Conservation (phyloP, 1,140 invertebrate species). For the Mercenaria mercenaria region DNA sequence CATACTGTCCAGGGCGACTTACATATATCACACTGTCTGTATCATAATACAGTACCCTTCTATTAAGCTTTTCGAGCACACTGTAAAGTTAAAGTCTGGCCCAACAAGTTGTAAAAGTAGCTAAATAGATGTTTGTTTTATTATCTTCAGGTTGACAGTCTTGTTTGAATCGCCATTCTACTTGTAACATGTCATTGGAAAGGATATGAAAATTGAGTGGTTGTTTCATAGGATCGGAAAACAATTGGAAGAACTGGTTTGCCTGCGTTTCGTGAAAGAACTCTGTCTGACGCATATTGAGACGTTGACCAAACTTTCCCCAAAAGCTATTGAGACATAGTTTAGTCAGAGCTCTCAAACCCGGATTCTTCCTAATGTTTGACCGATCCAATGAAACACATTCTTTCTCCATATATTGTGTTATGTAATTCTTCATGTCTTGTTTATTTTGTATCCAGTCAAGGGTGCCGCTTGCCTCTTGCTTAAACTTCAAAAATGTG, state of each 20-base stretch:
- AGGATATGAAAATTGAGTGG: not conserved
- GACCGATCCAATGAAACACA: not conserved
- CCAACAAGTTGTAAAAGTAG: constrained; percentile 84
- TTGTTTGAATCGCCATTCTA: constrained; percentile 36
- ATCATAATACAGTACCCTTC: constrained; percentile 83
- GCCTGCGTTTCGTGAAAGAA: not conserved
- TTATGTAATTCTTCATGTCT: not conserved
- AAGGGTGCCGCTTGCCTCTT: constrained; percentile 40
- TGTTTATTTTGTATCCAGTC: constrained; percentile 55
- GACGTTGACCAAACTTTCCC: constrained; percentile 69
- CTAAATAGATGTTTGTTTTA: constrained; percentile 82
- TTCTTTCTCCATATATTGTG: not conserved
- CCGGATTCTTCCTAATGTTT: constrained; percentile 79
- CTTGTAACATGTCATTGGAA: not conserved
- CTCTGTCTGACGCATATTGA: constrained; percentile 6
- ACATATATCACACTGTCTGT: constrained; percentile 84
- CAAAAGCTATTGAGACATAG: constrained; percentile 72
- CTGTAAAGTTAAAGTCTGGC: constrained; percentile 84
- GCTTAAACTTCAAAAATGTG: constrained; percentile 46
- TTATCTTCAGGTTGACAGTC: constrained; percentile 37
- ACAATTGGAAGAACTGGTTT: not conserved
- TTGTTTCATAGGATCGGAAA: not conserved
- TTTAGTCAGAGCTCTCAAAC: constrained; percentile 74
- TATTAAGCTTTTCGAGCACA: constrained; percentile 80
- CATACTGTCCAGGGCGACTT: not conserved